Conservation (phyloP, 23 tunicate species). For the Aplidium turbinatum region DNA sequence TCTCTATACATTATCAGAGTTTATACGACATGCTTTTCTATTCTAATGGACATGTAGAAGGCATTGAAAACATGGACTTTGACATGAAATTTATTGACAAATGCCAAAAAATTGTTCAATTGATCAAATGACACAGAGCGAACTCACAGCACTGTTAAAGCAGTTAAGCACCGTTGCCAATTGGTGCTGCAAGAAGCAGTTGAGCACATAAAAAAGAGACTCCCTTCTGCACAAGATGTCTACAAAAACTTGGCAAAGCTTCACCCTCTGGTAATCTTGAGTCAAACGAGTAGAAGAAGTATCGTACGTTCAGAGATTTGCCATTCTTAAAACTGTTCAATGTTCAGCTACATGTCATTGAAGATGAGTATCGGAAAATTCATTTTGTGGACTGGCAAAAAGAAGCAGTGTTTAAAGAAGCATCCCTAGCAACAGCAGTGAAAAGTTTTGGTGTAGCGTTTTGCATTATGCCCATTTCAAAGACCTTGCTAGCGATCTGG, state of each 20-base stretch:
- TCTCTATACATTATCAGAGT: slow-evolving; percentile 13
- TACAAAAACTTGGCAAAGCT: slow-evolving; percentile 16
- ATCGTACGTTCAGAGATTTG: neutral
- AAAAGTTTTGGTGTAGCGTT: no score
- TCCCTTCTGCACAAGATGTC: slow-evolving; percentile 4
- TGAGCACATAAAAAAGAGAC: slow-evolving; percentile 17
- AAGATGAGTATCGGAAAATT: slow-evolving; percentile 34
- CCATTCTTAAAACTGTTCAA: neutral
- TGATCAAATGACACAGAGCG: neutral
- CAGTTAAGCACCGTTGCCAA: neutral
- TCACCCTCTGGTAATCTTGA: neutral
- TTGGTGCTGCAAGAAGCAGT: slow-evolving; percentile 18
- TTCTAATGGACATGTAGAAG: slow-evolving; percentile 1
- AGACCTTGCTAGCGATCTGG: no score
- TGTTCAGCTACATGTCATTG: neutral
- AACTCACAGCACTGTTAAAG: neutral
- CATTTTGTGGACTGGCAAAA: slow-evolving; percentile 14
- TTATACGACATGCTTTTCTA: slow-evolving; percentile 12
- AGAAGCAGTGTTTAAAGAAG: slow-evolving; percentile 1
- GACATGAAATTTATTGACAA: slow-evolving; percentile 18
- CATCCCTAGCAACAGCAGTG: no score
- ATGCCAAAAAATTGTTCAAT: slow-evolving; percentile 20
- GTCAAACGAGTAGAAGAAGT: neutral
- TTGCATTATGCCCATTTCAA: no score
- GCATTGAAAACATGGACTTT: slow-evolving; percentile 21